These are phyloP conservation scores for Ricordea florida DNA, from an alignment of 92 coral and sea anemone genomes.

Conservation along the genomic window DNA sequence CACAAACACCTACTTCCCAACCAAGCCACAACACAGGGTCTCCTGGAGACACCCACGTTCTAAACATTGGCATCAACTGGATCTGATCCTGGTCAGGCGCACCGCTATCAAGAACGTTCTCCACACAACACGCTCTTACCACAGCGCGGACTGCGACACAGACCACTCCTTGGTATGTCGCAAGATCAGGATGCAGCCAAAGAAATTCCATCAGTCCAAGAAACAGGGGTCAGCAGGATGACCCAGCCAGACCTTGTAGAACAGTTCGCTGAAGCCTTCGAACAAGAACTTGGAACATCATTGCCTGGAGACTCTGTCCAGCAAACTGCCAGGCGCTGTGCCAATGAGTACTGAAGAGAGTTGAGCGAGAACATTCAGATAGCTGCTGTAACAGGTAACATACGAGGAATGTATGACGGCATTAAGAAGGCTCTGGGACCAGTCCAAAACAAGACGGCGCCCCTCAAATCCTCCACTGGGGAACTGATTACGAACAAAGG, in stretches of 20 bases:
- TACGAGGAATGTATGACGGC: too few species aligned
- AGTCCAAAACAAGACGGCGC: too few species aligned
- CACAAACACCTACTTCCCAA: too few species aligned
- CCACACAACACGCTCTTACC: conserved; percentile 35
- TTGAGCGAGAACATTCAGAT: too few species aligned
- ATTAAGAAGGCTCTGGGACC: too few species aligned
- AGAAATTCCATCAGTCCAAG: conserved; percentile 30
- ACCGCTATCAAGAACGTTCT: conserved; percentile 1
- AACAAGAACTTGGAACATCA: not conserved
- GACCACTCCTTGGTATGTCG: conserved; percentile 63
- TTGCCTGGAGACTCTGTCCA: conserved; percentile 4
- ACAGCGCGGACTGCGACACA: conserved; percentile 69
- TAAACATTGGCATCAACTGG: conserved; percentile 1
- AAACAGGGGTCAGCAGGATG: conserved; percentile 37
- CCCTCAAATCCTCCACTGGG: too few species aligned
- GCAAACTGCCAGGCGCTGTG: too few species aligned
- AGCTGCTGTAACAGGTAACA: too few species aligned
- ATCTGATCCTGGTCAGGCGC: conserved; percentile 1
- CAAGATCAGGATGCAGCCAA: conserved; percentile 61
- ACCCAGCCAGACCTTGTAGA: conserved; percentile 31
- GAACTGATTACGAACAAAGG: too few species aligned
- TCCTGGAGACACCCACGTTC: conserved; percentile 16
- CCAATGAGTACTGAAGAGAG: too few species aligned
- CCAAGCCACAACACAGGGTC: too few species aligned
- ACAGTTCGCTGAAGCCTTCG: conserved; percentile 17